Base-by-base conservation (phyloP, 2,888 invertebrate species). In the Tanypteryx hageni region DNA sequence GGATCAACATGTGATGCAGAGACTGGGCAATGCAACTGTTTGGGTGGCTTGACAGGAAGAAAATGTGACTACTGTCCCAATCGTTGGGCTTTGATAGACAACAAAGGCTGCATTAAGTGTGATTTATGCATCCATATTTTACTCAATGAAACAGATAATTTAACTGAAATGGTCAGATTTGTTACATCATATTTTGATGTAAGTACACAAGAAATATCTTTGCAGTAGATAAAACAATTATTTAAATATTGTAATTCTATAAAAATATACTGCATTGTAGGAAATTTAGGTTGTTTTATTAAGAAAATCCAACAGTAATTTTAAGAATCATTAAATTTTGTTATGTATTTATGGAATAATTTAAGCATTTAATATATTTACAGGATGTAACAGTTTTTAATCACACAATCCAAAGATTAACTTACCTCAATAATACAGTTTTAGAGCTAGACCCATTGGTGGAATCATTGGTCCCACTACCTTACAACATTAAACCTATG, bases 51-150 rank as follows among this genome's bases (percentile, higher is more conserved):
- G 0, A 96, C 98, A 61, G 99, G 99, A 0, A 98, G 98, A 94
- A 98, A 98, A 94, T 99, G 99, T 94, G 98, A 99, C 94, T 97
- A 97, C 57, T 99, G 99, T 94, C 98, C 99, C 0, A 96, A 97
- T 94, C 96, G 99, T 93, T 99, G 98, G 97, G 98, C 99, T 0
- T 96, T 99, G 18, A 96, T 98, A 68, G 96, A 96, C 44, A 96
- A 96, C 81, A 96, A 97, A 93, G 99, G 99, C 0, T 99, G 99
- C 94, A 96, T 97, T 94, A 97, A 97, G 94, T 99, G 99, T 94
- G 98, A 99, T 95, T 97, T 97, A 22, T 99, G 99, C 94, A 98
- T 98, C 0, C 98, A 99, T 94, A 97, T 98, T 81, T 96, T 99
- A 3, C 95, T 99, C 59, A 98, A 98, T 95, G 97, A 98, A 2